Evolutionary conservation across 2,888 invertebrate species (phyloP).

Genomic region (Tolmerus cingulatus): DNA sequence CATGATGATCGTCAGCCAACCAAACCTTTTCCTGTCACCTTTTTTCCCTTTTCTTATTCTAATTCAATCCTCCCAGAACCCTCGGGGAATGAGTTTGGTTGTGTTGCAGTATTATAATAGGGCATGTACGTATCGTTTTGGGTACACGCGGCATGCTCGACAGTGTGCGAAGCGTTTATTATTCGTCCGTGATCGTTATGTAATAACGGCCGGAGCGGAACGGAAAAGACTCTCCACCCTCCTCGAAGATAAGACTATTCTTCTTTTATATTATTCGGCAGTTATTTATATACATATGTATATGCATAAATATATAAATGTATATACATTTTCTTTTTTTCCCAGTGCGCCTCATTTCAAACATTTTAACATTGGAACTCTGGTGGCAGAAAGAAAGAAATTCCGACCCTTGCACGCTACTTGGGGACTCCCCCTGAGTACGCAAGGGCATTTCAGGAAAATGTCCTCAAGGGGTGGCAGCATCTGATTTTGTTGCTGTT

Average conservation of each 20-base stretch:
- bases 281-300: background rate
- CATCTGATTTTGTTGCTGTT: conserved; percentile 14
- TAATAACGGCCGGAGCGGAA: conserved; percentile 10
- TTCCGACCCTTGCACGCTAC: background rate
- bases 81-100: background rate
- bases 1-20: background rate
- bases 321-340: background rate
- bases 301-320: too few species aligned
- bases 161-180: background rate
- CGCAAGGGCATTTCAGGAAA: conserved; percentile 22
- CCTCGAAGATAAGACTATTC: conserved; percentile 2
- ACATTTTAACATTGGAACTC: background rate
- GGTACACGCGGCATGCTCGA: background rate
- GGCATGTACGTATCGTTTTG: background rate
- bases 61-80: background rate
- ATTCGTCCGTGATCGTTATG: conserved; percentile 33
- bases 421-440: background rate
- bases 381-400: background rate
- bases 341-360: background rate
- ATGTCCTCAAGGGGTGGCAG: conserved; percentile 24
- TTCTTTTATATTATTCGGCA: background rate
- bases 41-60: background rate
- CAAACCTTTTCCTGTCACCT: background rate
- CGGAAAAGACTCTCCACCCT: conserved; percentile 27
- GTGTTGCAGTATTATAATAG: background rate